phyloP scores from a whole-genome alignment of 2,113 vertebrate species.

The Nicator chloris region DNA sequence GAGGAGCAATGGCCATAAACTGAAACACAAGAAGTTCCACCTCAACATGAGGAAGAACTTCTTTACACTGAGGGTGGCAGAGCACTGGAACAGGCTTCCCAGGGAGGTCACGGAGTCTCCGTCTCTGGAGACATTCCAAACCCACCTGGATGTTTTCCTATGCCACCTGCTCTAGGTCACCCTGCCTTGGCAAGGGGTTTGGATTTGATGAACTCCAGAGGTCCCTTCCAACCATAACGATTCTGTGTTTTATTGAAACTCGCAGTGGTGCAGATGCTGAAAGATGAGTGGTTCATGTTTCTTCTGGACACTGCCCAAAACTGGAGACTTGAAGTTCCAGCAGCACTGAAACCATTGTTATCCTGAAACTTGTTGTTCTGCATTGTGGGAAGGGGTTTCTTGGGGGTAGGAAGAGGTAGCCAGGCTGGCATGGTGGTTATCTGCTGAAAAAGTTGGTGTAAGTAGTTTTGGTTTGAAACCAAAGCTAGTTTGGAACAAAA shows the following conservation, averaged over 20 bases:
- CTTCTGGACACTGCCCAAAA: background rate
- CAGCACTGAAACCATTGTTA: background rate
- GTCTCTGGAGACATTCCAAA: background rate
- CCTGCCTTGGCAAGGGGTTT: background rate
- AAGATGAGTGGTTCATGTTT: background rate
- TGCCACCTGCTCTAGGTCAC: background rate
- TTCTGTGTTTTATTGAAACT: background rate
- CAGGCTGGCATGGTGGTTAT: background rate
- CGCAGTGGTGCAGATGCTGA: fast-evolving
- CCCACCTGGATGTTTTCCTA: background rate
- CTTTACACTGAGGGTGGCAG: background rate
- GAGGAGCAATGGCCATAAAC: background rate
- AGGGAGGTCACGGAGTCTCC: no score
- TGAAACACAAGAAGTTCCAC: background rate
- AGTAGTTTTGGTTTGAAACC: background rate
- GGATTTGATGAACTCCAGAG: background rate
- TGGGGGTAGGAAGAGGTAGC: background rate
- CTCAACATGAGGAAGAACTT: background rate
- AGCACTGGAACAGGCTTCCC: background rate
- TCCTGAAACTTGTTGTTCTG: background rate
- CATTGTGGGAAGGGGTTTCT: fast-evolving
- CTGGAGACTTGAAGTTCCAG: background rate
- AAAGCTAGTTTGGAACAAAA: background rate
- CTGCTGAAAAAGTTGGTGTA: background rate
- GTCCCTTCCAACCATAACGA: background rate